Percentiles rank a stretch among this genome's conserved stretches.
These are phyloP conservation scores for Poliocrania exsul DNA, from an alignment of 2,797 vertebrate genomes.

Conservation along the genomic window DNA sequence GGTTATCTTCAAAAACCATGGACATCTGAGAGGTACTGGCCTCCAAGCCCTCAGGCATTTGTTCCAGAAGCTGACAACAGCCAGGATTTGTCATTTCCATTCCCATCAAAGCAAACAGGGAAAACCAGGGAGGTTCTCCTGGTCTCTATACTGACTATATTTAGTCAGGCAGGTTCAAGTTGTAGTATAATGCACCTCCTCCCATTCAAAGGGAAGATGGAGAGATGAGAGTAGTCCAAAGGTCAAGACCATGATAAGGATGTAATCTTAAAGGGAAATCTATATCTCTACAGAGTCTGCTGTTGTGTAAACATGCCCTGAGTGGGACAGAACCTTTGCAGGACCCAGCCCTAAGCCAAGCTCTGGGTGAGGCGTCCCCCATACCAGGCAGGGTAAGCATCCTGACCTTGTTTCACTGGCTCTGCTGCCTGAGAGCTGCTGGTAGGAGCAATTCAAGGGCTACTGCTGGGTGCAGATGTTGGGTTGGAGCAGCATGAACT, in stretches of 20 bases:
- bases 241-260: not conserved
- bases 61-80: not conserved
- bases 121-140: not conserved
- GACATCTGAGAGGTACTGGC: not conserved
- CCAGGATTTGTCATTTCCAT: not conserved
- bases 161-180: not conserved
- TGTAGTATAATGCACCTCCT: not conserved
- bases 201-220: not conserved
- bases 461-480: not conserved
- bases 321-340: not conserved
- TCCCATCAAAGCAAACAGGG: not conserved
- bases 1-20: not conserved
- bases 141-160: not conserved
- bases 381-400: not conserved
- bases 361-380: accelerated
- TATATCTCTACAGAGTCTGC: not conserved
- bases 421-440: not conserved
- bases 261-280: not conserved
- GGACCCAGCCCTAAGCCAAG: not conserved
- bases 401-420: not conserved
- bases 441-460: not conserved
- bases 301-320: not conserved
- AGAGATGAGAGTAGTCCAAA: not conserved
- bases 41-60: not conserved
- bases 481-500: not conserved